Base-by-base conservation (phyloP, 2,888 invertebrate species). In the Xestia xanthographa region DNA sequence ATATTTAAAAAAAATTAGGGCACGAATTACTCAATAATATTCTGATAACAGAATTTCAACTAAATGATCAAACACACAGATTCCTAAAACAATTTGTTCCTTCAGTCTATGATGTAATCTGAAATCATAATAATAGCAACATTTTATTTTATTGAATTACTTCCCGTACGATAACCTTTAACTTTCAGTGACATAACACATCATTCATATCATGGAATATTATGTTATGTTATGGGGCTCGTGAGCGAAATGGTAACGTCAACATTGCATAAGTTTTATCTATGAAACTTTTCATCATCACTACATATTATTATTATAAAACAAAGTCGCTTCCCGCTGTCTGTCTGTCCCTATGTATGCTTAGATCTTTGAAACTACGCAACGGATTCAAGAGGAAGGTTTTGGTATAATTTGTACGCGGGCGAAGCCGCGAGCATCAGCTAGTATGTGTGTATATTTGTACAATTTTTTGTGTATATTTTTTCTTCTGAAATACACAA, bases 81-180 rank as follows among this genome's bases (percentile, higher is more conserved):
- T 1, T 22, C 34, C n/a, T 12, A 45, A 67, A 20, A 45, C 14
- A 38, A 53, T 56, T 29, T 41, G 14, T 65, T 20, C n/a, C 2
- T 22, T 48, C 53, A 26, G n/a, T n/a, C 3, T 26, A 3, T 70
- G 69, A 65, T 53, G 72, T 71, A 70, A 77, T 72, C 60, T 41
- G n/a, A 67, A 75, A 69, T 22, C 58, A 75, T 65, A 66, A 6
- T 2, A n/a, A n/a, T 9, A 65, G 41, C 60, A 12, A 53, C 65
- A 62, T 74, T 76, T 77, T 73, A 69, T 75, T 79, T 73, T 65
- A 85, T 86, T 86, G 72, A 83, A 86, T 83, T 12, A 79, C 81
- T 83, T 86, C 86, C 86, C 72, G 58, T 65, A 38, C 12, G 87
- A 86, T 87, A 85, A 79, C 82, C 66, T 77, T 75, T 76, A 29